These are phyloP conservation scores for Argyrosomus japonicus DNA, from an alignment of 2,113 vertebrate genomes.

Conservation along the genomic window DNA sequence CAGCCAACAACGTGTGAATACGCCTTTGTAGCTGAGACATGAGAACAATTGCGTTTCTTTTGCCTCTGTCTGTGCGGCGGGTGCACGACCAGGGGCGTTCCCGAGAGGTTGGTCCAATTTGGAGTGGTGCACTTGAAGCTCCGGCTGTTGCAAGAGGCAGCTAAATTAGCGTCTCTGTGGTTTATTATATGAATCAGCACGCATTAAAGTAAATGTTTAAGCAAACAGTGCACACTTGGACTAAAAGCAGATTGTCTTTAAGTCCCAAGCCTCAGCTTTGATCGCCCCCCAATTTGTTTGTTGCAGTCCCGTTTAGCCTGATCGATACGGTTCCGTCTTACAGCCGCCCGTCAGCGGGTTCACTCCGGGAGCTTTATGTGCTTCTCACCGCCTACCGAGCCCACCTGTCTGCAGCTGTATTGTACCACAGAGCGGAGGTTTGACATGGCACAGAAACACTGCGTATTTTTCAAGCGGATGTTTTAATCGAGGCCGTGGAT, in stretches of 20 bases:
- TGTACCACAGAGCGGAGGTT: constrained; percentile 18
- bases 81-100: constrained; percentile 83
- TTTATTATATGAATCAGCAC: constrained; percentile 5
- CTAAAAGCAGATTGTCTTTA: neutral
- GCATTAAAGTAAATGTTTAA: neutral
- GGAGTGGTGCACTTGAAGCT: constrained; percentile 75
- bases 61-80: constrained; percentile 70
- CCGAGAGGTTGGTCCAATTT: constrained; percentile 76
- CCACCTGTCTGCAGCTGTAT: constrained; percentile 11
- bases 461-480: constrained; percentile 65
- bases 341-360: constrained; percentile 1
- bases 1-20: constrained; percentile 34
- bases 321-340: constrained; percentile 36
- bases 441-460: constrained; percentile 59
- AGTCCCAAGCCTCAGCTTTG: constrained; percentile 26
- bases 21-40: constrained; percentile 73
- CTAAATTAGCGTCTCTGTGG: constrained; percentile 22
- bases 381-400: constrained; percentile 6
- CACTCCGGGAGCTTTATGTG: neutral
- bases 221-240: neutral
- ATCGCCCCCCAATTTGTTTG: constrained; percentile 42
- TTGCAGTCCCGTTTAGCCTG: constrained; percentile 40
- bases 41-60: constrained; percentile 74
- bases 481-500: constrained; percentile 82
- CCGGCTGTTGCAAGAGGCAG: constrained; percentile 60